Base-by-base conservation (phyloP, 2,888 invertebrate genomes). In the Nomada lathburiana region DNA sequence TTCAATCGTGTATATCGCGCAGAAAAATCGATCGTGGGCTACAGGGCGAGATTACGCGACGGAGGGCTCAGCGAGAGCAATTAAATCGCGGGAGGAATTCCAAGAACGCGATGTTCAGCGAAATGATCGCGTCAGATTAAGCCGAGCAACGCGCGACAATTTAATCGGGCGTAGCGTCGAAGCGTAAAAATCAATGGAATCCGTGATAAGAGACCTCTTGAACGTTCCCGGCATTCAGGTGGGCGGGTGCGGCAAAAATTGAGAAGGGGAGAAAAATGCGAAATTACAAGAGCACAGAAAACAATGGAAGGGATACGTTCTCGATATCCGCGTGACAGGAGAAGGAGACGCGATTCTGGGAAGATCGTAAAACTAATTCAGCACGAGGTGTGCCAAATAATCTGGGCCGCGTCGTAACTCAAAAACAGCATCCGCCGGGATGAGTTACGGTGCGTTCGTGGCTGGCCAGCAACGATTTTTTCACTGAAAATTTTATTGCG, bases 331-430 rank as follows among this genome's bases (percentile, higher is more conserved):
- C 47, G 60, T 10, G 42, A 44, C 13, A 18, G 20, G 13, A 36
- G 44, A 60, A 36, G 23, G 73, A 47, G 36, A 23, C 18, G 47
- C 20, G 52, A 26, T 47, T 18, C 5, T 2, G n/a, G 10, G 47
- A 20, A 53, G 62, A 71, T 69, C 65, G 70, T 64, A 71, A 70
- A 80, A 71, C 47, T 71, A 76, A 80, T 76, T 71, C 60, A 44
- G 23, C 26, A 20, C 76, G 80, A 52, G 60, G 20, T 59, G 60
- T 55, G 77, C 60, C 60, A 65, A 67, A 71, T 80, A 76, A 80
- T 80, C 76, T 71, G 65, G 42, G 60, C 62, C 53, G 65, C 50
- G 76, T 60, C 65, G 13, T 76, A 80, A 80, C 70, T 76, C 76
- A 74, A 76, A 76, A 55, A 20, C 75, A 50, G n/a, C 20, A 44